Percentiles rank a stretch among this genome's conserved stretches.
Conservation (phyloP, 2,797 vertebrate genomes). For the Smutsia gigantea region DNA sequence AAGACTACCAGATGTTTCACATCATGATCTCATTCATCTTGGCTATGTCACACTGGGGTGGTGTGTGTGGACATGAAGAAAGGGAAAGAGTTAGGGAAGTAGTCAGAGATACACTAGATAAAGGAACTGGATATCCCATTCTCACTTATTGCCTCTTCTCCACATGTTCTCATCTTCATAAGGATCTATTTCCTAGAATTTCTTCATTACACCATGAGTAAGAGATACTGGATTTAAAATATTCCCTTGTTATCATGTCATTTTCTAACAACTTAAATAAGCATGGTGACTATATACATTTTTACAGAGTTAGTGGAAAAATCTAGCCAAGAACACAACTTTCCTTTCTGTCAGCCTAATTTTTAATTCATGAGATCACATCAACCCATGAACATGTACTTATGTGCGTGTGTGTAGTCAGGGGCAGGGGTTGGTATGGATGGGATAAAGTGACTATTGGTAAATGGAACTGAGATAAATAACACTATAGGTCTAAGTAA, state of each 20-base stretch:
- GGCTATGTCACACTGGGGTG: neutral
- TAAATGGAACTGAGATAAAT: neutral
- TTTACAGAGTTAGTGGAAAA: neutral
- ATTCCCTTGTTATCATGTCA: neutral
- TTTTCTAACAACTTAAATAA: neutral
- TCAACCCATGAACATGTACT: neutral
- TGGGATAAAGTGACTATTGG: neutral
- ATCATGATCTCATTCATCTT: neutral
- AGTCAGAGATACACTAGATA: neutral
- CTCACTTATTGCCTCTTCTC: neutral
- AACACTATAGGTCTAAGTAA: neutral
- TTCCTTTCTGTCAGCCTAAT: neutral
- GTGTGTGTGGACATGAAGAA: neutral
- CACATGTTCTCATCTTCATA: neutral
- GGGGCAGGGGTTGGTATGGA: neutral
- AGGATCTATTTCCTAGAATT: neutral
- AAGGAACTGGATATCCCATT: neutral
- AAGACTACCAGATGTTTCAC: neutral
- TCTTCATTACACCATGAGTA: neutral
- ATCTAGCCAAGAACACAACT: neutral
- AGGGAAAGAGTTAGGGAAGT: accelerated
- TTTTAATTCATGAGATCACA: neutral
- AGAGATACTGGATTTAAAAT: neutral
- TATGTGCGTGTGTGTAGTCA: too few relatives aligned
- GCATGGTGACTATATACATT: neutral